Conservation (phyloP, 1,140 invertebrate genomes). For the Bombus breviceps region DNA sequence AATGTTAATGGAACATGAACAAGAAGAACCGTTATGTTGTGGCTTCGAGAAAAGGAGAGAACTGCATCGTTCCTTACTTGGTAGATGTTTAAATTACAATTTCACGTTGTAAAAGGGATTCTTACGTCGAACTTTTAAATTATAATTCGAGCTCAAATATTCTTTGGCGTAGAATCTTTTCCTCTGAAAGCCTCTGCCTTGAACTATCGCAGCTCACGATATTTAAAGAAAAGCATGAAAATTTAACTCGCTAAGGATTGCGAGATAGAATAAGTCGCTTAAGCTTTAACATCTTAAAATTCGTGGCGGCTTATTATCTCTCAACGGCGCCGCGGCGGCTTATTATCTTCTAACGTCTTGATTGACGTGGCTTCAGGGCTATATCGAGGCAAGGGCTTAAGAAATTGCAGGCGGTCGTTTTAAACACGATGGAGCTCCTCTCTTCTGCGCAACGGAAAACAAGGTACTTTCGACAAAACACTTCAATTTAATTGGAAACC, state of each 20-base stretch:
- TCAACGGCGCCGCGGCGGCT: background rate
- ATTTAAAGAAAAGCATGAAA: background rate
- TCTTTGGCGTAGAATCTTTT: background rate
- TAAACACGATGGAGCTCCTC: background rate
- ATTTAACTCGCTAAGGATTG: background rate
- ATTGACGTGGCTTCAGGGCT: background rate
- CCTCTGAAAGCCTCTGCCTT: background rate
- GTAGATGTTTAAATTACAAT: constrained; percentile 10
- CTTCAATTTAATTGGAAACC: constrained; percentile 24
- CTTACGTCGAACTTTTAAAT: background rate
- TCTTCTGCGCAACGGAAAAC: background rate
- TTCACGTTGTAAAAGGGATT: background rate
- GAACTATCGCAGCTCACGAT: background rate
- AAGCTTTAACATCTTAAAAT: background rate
- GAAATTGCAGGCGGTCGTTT: background rate
- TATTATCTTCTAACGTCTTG: constrained; percentile 16
- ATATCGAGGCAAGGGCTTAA: background rate
- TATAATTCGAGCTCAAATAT: background rate
- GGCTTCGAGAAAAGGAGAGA: no score
- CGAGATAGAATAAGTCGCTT: background rate
- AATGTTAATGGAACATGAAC: constrained; percentile 38
- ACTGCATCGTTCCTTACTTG: background rate
- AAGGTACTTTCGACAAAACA: background rate
- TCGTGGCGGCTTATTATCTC: constrained; percentile 23
- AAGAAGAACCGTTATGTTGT: background rate